Evolutionary conservation across 1,140 invertebrate species (phyloP).

Genomic region (Cotesia typhae): DNA sequence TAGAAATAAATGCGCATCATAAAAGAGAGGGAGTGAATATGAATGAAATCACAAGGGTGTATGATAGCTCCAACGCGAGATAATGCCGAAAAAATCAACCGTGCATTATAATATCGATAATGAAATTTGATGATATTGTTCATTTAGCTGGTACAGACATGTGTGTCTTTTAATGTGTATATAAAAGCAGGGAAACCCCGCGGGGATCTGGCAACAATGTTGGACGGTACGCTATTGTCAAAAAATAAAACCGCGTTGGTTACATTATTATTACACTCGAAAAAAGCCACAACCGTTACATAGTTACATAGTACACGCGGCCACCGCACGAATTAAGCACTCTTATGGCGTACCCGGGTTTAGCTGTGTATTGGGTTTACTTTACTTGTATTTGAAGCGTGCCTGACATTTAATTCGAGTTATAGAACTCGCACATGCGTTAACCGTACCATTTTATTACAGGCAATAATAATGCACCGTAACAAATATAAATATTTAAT

Average conservation of each 20-base stretch:
- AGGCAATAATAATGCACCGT: constrained; percentile 20
- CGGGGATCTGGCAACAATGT: constrained; percentile 26
- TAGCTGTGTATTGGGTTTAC: no score
- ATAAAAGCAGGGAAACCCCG: constrained; percentile 31
- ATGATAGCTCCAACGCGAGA: not conserved
- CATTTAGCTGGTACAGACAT: constrained; percentile 53
- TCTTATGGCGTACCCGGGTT: constrained; percentile 5
- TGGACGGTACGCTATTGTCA: constrained; percentile 49
- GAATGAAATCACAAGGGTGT: not conserved
- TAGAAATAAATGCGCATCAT: no score
- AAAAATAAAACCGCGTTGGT: constrained; percentile 52
- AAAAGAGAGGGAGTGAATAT: no score
- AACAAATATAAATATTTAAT: not conserved
- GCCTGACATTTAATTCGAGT: constrained; percentile 50
- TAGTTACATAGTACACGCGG: constrained; percentile 27
- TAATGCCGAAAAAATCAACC: constrained; percentile 57
- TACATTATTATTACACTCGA: constrained; percentile 50
- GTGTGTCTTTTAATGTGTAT: constrained; percentile 24
- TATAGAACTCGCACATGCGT: constrained; percentile 50
- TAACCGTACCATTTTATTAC: constrained; percentile 48
- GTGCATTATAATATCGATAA: constrained; percentile 64
- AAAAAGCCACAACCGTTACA: constrained; percentile 32
- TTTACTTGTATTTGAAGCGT: constrained; percentile 28
- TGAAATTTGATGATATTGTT: constrained; percentile 67
- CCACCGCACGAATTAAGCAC: constrained; percentile 22